Percentiles rank a stretch among this genome's conserved stretches.
Evolutionary conservation across 2,113 vertebrate genomes (phyloP).

Genomic region (Strix uralensis): DNA sequence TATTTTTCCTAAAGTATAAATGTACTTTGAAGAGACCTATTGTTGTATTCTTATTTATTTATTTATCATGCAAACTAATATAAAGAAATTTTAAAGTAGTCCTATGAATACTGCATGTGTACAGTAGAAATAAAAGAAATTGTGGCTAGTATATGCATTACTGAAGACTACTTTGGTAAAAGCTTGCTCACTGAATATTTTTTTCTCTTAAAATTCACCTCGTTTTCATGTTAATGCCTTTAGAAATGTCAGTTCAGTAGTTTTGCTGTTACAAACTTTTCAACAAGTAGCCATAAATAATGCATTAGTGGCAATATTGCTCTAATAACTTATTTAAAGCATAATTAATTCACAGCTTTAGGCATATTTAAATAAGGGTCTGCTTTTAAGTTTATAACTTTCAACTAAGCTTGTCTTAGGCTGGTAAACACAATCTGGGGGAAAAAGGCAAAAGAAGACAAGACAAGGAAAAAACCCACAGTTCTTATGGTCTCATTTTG

Average conservation of each 20-base stretch:
- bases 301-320: constrained; percentile 78
- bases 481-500: neutral
- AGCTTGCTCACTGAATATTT: constrained; percentile 44
- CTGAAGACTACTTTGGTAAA: constrained; percentile 67
- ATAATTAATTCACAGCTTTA: constrained; percentile 82
- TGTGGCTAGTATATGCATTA: constrained; percentile 64
- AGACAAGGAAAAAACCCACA: neutral
- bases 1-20: constrained; percentile 21
- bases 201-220: constrained; percentile 67
- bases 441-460: neutral
- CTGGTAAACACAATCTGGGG: constrained; percentile 3
- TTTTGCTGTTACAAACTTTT: constrained; percentile 76
- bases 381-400: constrained; percentile 53
- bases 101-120: constrained; percentile 58
- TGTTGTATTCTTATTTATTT: neutral
- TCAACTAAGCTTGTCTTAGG: neutral
- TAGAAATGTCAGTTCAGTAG: constrained; percentile 77
- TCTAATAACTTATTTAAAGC: constrained; percentile 76
- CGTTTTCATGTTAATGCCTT: constrained; percentile 75
- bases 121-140: constrained; percentile 44
- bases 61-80: constrained; percentile 44
- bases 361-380: constrained; percentile 64
- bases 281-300: constrained; percentile 82
- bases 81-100: constrained; percentile 34
- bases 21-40: neutral